phyloP scores from a whole-genome alignment of 2,113 vertebrate species.

The Ivindomyrus marchei region DNA sequence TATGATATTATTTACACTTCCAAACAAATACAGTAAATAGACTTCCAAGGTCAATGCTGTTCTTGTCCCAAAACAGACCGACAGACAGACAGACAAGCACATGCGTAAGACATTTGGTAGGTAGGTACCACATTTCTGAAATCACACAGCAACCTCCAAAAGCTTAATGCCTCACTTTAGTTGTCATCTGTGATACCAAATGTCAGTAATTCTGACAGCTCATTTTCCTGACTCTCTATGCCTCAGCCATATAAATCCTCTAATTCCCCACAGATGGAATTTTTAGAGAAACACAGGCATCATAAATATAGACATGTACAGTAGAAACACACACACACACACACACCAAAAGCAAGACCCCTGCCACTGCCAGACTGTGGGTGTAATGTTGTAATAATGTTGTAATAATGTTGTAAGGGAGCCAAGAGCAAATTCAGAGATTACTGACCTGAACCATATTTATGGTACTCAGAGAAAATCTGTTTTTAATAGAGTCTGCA shows the following conservation, averaged over 20 bases:
- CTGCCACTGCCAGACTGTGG: not conserved
- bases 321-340: not conserved
- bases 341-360: not conserved
- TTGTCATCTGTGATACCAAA: not conserved
- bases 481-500: not conserved
- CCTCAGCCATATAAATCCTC: not conserved
- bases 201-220: not conserved
- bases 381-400: not conserved
- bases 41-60: not conserved
- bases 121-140: not conserved
- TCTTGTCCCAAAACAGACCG: not conserved
- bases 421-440: not conserved
- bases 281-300: not conserved
- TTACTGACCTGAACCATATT: not conserved
- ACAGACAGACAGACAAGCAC: not conserved
- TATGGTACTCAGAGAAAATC: not conserved
- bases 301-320: not conserved
- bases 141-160: not conserved
- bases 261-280: not conserved
- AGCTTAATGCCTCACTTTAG: not conserved
- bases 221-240: not conserved
- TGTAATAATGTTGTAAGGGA: not conserved
- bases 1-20: not conserved
- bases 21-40: not conserved
- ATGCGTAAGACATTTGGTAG: not conserved